Base-by-base conservation (phyloP, 2,113 vertebrate species). In the Mesembrinibis cayennensis region DNA sequence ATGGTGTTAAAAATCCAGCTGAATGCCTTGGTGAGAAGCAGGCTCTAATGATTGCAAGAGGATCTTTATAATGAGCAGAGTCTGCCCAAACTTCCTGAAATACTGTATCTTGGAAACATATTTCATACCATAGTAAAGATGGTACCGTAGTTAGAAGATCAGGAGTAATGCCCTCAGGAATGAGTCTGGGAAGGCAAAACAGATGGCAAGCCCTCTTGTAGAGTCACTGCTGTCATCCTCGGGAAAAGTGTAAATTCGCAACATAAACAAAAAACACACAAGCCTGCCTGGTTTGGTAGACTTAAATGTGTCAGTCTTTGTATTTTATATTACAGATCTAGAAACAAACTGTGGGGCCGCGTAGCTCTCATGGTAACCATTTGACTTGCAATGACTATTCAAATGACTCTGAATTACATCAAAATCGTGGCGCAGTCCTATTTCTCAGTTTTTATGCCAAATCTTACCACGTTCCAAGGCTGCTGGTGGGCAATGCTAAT, bases 371-470 rank as follows among this genome's bases (percentile, higher is more conserved):
- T 47, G 69, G 84, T 65, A 74, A 66, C 77, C 45, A 5, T 76
- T 45, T 42, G 80, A 65, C 77, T 76, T 40, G 67, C 83, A 30
- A 0, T 26, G 65, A 52, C 40, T n/a, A 1, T 50, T 87, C 4
- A 3, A 34, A 34, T 55, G 27, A 45, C 47, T 56, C 70, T 18
- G 32, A 80, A 38, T 67, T 45, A 10, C 34, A 70, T 26, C 36
- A 47, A 58, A 42, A 62, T 6, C 4, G 0, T 6, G 59, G 55
- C 1, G 0, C 82, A 34, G 6, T 53, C 50, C 36, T 25, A 1
- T 16, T 62, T 23, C n/a, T 50, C 32, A 7, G 0, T 4, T 49
- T 36, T 74, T 45, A 16, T 44, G 66, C 67, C 63, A 27, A 30
- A 59, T 52, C 80, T 40, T n/a, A 13, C 16, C 36, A 3, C 0